Evolutionary conservation across 2,797 vertebrate genomes (phyloP), one percentile per base, ranked within the genome.

Genomic region (Pangasius larnaudii): DNA sequence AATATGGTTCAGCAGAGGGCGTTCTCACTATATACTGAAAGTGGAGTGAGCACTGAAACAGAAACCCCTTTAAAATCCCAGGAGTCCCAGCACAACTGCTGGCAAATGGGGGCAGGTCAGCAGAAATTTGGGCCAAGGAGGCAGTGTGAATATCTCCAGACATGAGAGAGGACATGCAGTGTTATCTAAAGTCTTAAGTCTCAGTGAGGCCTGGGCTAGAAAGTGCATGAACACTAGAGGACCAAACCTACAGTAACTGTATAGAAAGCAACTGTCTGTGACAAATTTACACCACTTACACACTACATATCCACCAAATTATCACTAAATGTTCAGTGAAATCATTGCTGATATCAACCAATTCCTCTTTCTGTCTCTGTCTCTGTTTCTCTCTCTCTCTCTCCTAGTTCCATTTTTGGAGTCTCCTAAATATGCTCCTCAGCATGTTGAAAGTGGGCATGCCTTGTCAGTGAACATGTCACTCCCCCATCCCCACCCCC

Each of bases 341-440:
- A 49, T 78, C 5, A 16, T 33, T 30, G n/a, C 14, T 53, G 27
- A 18, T 53, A 49, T 19, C 7, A 46, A 13, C 0, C 39, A 46
- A 74, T 49, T 22, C 24, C 27, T 77, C 27, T 77, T 8, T 53
- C 14, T 51, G 2, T 30, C 13, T 51, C 22, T 49, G 1, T 75
- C 42, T 56, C 4, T 59, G 2, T 80, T 27, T 59, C 81, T 77
- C 67, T 85, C 59, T 3, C 27, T 79, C 13, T 83, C 82, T 53
- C n/a, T 42, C 36, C 39, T 92, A 98, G 97, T 98, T 86, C 97
- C 96, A 61, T 98, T 98, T 93, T 95, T 98, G 94, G 97, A 98
- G 93, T 97, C 97, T 16, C 98, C 98, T 27, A 97, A 97, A 94
- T 97, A 97, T 0, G 96, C 95, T 36, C 94, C 96, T 89, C 95